Evolutionary conservation across 2,113 vertebrate genomes (phyloP).

Genomic region (Xiphias gladius): DNA sequence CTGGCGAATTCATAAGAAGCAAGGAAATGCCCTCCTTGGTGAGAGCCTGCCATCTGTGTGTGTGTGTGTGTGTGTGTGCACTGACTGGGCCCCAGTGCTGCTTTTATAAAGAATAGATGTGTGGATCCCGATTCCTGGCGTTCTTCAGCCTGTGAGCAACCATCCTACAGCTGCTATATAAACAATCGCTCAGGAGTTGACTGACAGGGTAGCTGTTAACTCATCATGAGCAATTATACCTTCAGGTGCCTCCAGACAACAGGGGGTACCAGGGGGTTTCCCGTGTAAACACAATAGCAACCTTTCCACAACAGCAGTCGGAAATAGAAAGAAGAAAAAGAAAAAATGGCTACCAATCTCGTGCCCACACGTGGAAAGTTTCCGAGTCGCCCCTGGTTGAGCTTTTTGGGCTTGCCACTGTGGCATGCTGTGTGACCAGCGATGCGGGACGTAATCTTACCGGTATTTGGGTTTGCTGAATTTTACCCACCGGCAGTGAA

Average conservation of each 20-base stretch:
- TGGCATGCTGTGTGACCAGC: background rate
- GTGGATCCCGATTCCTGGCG: too few relatives aligned
- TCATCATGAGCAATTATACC: background rate
- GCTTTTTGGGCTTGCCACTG: background rate
- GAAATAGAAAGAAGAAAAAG: background rate
- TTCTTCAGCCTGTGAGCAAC: too few relatives aligned
- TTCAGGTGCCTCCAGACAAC: background rate
- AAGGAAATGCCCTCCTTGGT: too few relatives aligned
- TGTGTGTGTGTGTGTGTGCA: too few relatives aligned
- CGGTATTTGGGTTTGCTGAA: background rate
- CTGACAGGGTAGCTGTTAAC: background rate
- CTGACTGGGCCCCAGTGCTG: too few relatives aligned
- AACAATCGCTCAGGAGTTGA: background rate
- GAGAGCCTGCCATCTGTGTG: too few relatives aligned
- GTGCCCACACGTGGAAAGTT: background rate
- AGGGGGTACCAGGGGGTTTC: background rate
- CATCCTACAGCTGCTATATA: too few relatives aligned
- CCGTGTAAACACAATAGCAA: background rate
- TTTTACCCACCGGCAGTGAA: background rate
- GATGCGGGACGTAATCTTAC: background rate
- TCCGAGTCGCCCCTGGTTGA: background rate
- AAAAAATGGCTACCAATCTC: background rate
- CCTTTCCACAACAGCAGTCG: background rate
- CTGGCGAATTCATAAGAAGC: too few relatives aligned
- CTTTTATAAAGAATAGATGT: too few relatives aligned